A percentile compares a stretch with the other conserved stretches of the same genome.
Evolutionary conservation across 2,797 vertebrate genomes (phyloP).

Genomic region (Serranus cabrilla): DNA sequence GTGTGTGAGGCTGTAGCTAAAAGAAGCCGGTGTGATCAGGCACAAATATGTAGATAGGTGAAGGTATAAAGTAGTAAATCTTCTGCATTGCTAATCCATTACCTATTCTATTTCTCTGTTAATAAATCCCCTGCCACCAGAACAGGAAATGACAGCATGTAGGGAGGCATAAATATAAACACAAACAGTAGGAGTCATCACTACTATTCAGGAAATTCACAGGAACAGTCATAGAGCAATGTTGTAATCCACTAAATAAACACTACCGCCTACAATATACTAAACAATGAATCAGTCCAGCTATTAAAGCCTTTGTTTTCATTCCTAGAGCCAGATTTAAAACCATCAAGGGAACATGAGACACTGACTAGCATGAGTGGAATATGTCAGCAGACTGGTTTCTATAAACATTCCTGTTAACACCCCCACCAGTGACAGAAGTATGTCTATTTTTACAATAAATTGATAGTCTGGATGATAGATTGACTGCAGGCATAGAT

Average conservation of each 20-base stretch:
- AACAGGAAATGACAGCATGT: slow-evolving; percentile 19
- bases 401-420: not conserved
- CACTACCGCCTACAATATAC: slow-evolving; percentile 13
- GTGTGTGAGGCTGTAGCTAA: slow-evolving; percentile 18
- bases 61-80: not conserved
- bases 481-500: not conserved
- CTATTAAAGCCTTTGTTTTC: slow-evolving; percentile 21
- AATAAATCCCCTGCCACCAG: not conserved
- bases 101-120: not conserved
- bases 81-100: not conserved
- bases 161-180: slow-evolving; percentile 32
- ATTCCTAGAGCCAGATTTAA: slow-evolving; percentile 14
- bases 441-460: not conserved
- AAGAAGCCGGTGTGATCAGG: not conserved
- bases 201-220: not conserved
- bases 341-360: slow-evolving; percentile 2
- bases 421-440: not conserved
- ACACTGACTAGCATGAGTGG: not conserved
- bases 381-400: slow-evolving; percentile 9
- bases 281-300: slow-evolving; percentile 29
- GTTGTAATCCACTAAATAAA: slow-evolving; percentile 16
- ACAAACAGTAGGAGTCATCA: slow-evolving; percentile 14
- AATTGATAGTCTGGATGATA: not conserved
- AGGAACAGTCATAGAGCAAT: slow-evolving; percentile 11
- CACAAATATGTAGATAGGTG: not conserved